Evolutionary conservation across 30 jellyfish, hydroid and myxozoan genomes (phyloP), one percentile per base, ranked within the genome.

Genomic region (Clytia hemisphaerica): DNA sequence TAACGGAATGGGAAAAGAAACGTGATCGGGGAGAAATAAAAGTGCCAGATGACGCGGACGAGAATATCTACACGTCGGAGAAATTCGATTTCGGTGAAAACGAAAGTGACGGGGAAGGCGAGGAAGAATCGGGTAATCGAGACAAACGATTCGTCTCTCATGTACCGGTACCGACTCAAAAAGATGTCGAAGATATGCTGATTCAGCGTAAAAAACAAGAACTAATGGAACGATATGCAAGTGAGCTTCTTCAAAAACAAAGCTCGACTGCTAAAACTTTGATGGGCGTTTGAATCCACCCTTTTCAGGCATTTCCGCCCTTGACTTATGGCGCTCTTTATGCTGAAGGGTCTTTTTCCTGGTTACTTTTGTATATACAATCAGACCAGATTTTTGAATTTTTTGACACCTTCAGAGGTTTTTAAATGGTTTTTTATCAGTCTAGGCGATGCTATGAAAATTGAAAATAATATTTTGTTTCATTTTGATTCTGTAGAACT

Each of bases 111-210:
- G 75, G 21, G n/a, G 74, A 28, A 14, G 40, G 32, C 51, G 55
- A 37, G 14, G 48, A 44, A 12, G 64, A 69, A 9, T 73, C 29
- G 0, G 60, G 42, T 31, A 38, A 47, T 0, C 48, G 65, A 9
- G 77, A 77, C n/a, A 84, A 88, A 45, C 71, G 93, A 31, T 88
- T 88, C 58, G 93, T 79, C 30, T 78, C 97, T 22, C 97, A 88
- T 58, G 97, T 88, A 30, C 97, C 97, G 18, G 97, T 88, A 5
- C 97, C 97, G 14, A 58, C 93, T 37, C 97, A 88, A 61, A 86
- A 80, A 55, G 97, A 88, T 21, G 96, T 86, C 33, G 96, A 86
- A 45, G 96, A 86, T 29, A 55, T 86, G 88, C 79, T 86, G 37
- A 94, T 86, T 4, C 38, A 94, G 29, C 69, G 93, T 33, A 88